Evolutionary conservation across 2,113 vertebrate species (phyloP), one percentile per base, ranked within the genome.

Genomic region (Merops nubicus): DNA sequence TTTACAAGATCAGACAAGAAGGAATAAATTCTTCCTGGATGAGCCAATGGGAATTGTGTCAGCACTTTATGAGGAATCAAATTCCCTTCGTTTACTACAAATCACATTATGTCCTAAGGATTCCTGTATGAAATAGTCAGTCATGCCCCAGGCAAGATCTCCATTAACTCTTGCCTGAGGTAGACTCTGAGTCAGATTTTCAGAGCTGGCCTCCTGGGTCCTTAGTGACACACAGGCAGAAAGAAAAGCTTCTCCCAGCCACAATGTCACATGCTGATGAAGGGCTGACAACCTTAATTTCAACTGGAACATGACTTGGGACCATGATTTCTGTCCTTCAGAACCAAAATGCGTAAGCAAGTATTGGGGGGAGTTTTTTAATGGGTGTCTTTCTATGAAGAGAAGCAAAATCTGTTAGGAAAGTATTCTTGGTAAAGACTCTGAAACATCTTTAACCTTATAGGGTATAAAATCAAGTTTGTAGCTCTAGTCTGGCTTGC

Each of bases 121-220:
- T 79, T 88, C 65, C 77, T 72, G 5, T 21, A 51, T 18, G 56
- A 64, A 96, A 69, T 8, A 93, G 51, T 45, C n/a, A 50, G 34
- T 25, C 31, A 5, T 43, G 89, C 89, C 84, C 82, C 36, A 21
- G 74, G 93, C 64, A 79, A 92, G 81, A 64, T n/a, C 47, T 81
- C 65, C 84, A 54, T 59, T 95, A 78, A 78, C 36, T 54, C 74
- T 82, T 88, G 87, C 87, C 81, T 50, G 73, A 82, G 87, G 91
- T 57, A 88, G 57, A 56, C 64, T 75, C 78, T 62, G 81, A 89
- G 62, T 79, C 73, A 57, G 43, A 72, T 9, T n/a, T 70, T 57
- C 76, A 42, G 73, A 59, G 50, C 26, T 59, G 65, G 29, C 68
- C 76, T 87, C 62, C 82, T 70, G 86, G 42, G 63, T 31, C 25